Conservation (phyloP, 2,113 vertebrate genomes). For the Rhineura floridana region DNA sequence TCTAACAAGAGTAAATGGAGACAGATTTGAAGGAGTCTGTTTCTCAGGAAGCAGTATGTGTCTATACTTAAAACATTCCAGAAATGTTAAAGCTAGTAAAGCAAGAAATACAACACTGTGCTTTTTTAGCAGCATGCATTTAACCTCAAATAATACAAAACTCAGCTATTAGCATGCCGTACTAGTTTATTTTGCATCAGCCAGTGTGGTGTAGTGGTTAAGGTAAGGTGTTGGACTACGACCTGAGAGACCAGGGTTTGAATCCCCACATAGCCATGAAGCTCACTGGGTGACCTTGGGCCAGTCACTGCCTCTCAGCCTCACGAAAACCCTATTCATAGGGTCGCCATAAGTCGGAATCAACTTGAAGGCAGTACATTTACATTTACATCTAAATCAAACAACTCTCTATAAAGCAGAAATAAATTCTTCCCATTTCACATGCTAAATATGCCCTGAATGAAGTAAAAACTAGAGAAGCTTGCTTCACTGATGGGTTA, state of each 20-base stretch:
- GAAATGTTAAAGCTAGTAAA: slow-evolving; percentile 33
- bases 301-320: no score
- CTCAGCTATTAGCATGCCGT: neutral
- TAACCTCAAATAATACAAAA: slow-evolving; percentile 27
- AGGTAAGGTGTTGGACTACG: no score
- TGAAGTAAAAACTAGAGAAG: neutral
- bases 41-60: slow-evolving; percentile 48
- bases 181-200: neutral
- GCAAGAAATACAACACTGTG: slow-evolving; percentile 27
- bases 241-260: no score
- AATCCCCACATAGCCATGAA: no score
- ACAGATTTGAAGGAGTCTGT: slow-evolving; percentile 66
- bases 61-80: slow-evolving; percentile 47
- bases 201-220: no score
- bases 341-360: no score
- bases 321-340: no score
- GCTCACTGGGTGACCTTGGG: no score
- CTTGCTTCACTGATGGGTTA: no score
- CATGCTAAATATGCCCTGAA: neutral
- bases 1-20: slow-evolving; percentile 68
- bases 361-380: no score
- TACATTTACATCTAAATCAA: neutral
- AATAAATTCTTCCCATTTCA: neutral
- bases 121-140: slow-evolving; percentile 33
- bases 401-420: neutral